Base-by-base conservation (phyloP, 2,888 invertebrate genomes). In the Apamea sordens region DNA sequence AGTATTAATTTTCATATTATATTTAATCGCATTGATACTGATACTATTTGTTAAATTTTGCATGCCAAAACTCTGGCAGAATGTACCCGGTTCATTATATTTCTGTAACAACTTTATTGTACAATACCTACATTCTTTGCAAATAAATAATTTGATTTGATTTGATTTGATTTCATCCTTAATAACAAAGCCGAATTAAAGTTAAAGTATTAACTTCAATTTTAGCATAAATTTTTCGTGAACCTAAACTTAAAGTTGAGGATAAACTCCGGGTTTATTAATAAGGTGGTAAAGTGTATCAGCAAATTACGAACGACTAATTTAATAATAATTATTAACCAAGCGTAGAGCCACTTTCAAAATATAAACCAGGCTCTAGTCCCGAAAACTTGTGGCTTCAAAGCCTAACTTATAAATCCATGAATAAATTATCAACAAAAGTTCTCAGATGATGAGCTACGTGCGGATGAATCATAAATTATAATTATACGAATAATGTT, bases 391-490 rank as follows among this genome's bases (percentile, higher is more conserved):
- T 81, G 82, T 41, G 63, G 68, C 21, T 84, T 63, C 41, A 59
- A 56, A 63, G 71, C n/a, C 63, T 80, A 69, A 73, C 68, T 82
- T 73, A 69, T 56, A 63, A 72, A 80, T 80, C 41, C 11, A 80
- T 82, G 56, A 80, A 85, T 85, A 85, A 85, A 80, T 81, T 36
- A 85, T 69, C 21, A 69, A 41, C n/a, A 15, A 24, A 64, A 64
- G 68, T 85, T 85, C 28, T 36, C 24, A 85, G 47, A 69, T 32
- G 32, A 63, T 68, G 56, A 80, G 69, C 41, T 80, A 50, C 63
- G 68, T 69, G 68, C n/a, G 8, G n/a, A 80, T 73, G 47, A 73
- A 70, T 64, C 32, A 68, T 64, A 68, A 50, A 68, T 85, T 56
- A 80, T 63, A 1, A 32, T 32, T 32, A 32, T 32, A 32, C 24